Conservation (phyloP, 2,113 vertebrate species). For the Nothoprocta perdicaria region DNA sequence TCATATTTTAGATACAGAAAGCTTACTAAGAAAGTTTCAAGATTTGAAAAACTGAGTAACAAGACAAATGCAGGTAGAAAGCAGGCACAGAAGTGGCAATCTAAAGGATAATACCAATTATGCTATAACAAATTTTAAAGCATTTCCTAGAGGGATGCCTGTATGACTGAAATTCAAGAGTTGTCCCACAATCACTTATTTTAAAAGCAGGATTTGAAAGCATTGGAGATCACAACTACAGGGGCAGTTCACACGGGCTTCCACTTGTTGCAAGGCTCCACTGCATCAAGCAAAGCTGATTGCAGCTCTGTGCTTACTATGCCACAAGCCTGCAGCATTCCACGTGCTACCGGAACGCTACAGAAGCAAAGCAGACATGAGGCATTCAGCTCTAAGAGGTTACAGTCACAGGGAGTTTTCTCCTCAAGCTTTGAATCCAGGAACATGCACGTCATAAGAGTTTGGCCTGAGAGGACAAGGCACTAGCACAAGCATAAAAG, state of each 20-base stretch:
- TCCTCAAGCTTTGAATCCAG: not conserved
- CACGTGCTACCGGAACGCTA: not conserved
- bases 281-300: not conserved
- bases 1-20: not conserved
- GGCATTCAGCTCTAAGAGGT: not conserved
- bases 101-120: not conserved
- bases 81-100: not conserved
- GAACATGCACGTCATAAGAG: not conserved
- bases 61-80: not conserved
- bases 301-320: not conserved
- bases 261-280: not conserved
- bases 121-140: not conserved
- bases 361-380: not conserved
- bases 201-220: not conserved
- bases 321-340: not conserved
- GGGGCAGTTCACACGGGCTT: not conserved
- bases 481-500: not conserved
- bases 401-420: not conserved
- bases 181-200: not conserved
- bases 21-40: not conserved
- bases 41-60: not conserved
- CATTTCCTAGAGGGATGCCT: not conserved
- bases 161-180: not conserved
- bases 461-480: not conserved
- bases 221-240: not conserved